Conservation (phyloP, 2,797 vertebrate genomes). For the Pangasius larnaudii region DNA sequence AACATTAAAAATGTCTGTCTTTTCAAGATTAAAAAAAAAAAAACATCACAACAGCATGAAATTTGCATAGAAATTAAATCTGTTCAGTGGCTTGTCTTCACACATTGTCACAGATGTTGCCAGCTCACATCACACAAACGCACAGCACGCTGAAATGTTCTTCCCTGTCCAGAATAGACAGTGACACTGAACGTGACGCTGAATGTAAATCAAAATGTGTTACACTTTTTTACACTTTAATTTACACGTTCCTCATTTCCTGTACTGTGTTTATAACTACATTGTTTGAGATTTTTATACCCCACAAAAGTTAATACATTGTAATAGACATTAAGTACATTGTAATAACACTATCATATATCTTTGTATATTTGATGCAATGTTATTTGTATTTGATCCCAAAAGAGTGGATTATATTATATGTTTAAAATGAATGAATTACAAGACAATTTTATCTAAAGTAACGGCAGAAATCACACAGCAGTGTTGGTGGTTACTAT, state of each 20-base stretch:
- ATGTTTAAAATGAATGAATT: background rate
- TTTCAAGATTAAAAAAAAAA: constrained; percentile 65
- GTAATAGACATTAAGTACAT: background rate
- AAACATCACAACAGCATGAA: constrained; percentile 32
- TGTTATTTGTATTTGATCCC: too few relatives aligned
- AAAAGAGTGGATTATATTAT: background rate
- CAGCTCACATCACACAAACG: constrained; percentile 22
- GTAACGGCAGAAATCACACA: background rate
- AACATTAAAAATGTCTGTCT: constrained; percentile 61
- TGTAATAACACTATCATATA: background rate
- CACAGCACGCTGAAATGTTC: background rate
- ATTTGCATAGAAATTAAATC: constrained; percentile 78
- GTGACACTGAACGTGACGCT: background rate
- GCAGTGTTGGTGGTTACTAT: background rate
- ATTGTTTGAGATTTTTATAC: background rate
- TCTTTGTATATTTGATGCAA: background rate
- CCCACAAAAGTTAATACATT: background rate
- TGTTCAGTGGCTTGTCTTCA: constrained; percentile 58
- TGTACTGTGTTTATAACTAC: background rate
- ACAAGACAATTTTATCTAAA: background rate
- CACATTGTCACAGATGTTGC: constrained; percentile 60
- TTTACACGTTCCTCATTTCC: background rate
- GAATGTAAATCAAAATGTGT: background rate
- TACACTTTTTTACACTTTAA: background rate
- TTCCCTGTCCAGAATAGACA: constrained; percentile 14